A percentile compares a stretch with the other conserved stretches of the same genome.
These are phyloP conservation scores for Phrynocephalus versicolor DNA, from an alignment of 2,113 vertebrate genomes.

Conservation along the genomic window DNA sequence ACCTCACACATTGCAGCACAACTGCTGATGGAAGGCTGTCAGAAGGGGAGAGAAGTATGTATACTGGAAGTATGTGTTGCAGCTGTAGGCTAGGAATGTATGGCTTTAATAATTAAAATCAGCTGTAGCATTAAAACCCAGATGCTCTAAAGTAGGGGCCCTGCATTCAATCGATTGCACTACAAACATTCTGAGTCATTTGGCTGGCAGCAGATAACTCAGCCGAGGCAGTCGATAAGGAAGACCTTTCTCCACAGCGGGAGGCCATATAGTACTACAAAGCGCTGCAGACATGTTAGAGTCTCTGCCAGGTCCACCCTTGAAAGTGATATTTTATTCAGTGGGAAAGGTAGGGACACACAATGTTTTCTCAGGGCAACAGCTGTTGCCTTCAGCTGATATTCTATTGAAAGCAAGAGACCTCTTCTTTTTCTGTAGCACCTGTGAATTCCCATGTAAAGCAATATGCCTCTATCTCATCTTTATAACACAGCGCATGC, in stretches of 20 bases:
- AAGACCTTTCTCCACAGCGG: conserved; percentile 20
- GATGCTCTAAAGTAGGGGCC: not conserved
- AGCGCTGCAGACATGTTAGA: not conserved
- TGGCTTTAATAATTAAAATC: conserved; percentile 44
- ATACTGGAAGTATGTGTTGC: conserved; percentile 39
- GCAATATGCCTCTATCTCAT: not conserved
- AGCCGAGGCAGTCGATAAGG: conserved; percentile 7
- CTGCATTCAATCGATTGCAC: conserved; percentile 24
- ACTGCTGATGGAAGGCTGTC: not conserved
- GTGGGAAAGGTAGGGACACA: not conserved
- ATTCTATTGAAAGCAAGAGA: too few species aligned
- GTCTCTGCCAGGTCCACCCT: not conserved
- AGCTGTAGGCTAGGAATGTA: conserved; percentile 30
- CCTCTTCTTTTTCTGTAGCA: not conserved
- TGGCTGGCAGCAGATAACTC: conserved; percentile 18
- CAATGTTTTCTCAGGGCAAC: not conserved
- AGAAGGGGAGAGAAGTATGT: conserved; percentile 4
- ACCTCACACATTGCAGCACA: conserved; percentile 13
- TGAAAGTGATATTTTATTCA: conserved; percentile 17
- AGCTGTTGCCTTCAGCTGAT: too few species aligned
- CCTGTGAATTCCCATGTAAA: conserved; percentile 15
- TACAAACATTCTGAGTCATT: not conserved
- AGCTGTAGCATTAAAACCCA: conserved; percentile 27
- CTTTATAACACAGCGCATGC: not conserved
- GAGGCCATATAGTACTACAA: not conserved